Base-by-base conservation (phyloP, 2,797 vertebrate genomes). In the Heliangelus exortis region DNA sequence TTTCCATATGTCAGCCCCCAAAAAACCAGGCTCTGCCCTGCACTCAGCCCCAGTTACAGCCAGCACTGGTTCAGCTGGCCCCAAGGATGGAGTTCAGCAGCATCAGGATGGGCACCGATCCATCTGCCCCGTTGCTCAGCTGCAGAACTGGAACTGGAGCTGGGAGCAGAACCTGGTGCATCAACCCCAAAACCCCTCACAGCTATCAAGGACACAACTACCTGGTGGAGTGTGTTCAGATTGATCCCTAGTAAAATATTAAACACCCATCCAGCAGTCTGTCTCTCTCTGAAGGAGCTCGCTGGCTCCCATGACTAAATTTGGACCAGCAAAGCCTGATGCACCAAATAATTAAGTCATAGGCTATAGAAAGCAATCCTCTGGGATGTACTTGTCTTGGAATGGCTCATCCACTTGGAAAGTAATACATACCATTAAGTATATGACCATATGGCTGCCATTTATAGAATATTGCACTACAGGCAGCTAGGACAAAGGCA, bases 361-460 rank as follows among this genome's bases (percentile, higher is more conserved):
- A 72, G 79, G 84, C 91, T 92, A 92, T 91, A 92, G 92, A 94
- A 95, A 94, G 92, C 79, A 79, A 91, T 77, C 94, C 79, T 84
- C 89, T 69, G 93, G 94, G 96, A 96, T 0, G 5, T 84, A 36
- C 85, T 95, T 90, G 82, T 31, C 92, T 92, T 91, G 81, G 89
- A 93, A 84, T 93, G 93, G 95, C 93, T 95, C 92, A 93, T 94
- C 92, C 92, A 61, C 82, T 96, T 66, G 87, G 93, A 69, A 81
- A 91, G 87, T 43, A 73, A 96, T 82, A 90, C 82, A 88, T 84
- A 93, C 66, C 93, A 93, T 88, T 89, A 96, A 91, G 89, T 63
- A 33, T 22, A 82, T 5, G 74, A 74, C 93, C 96, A 96, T 96
- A 96, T 96, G 95, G 94, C 90, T 84, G 84, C 95, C 94, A 59